These are phyloP conservation scores for Ctenopoma multispine DNA, from an alignment of 2,797 vertebrate genomes.

Conservation along the genomic window DNA sequence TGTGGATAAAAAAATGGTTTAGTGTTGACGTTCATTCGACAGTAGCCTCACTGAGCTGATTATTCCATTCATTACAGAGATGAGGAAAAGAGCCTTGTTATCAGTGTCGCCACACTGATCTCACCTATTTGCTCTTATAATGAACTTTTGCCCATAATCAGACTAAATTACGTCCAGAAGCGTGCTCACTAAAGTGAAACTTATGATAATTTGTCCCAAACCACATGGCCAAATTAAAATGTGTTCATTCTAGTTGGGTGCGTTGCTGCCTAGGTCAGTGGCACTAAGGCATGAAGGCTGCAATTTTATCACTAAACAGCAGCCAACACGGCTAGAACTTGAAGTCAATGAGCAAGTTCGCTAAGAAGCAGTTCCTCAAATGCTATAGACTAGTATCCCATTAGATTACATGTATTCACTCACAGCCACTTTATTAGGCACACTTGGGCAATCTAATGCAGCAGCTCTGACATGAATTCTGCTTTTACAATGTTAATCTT, in stretches of 20 bases:
- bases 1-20: conserved; percentile 58
- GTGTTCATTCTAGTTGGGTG: conserved; percentile 34
- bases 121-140: conserved; percentile 51
- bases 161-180: conserved; percentile 5
- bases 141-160: conserved; percentile 55
- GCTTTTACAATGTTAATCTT: no score
- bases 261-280: conserved; percentile 12
- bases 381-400: not conserved
- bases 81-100: conserved; percentile 56
- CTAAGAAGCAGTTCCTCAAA: not conserved
- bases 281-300: conserved; percentile 23
- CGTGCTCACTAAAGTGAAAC: conserved; percentile 8
- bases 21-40: conserved; percentile 56
- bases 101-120: conserved; percentile 48
- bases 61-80: conserved; percentile 66
- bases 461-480: no score
- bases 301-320: conserved; percentile 3
- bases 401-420: no score
- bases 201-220: conserved; percentile 22
- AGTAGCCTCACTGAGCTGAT: conserved; percentile 64
- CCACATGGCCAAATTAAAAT: not conserved
- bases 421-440: no score
- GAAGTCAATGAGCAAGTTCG: not conserved
- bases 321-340: not conserved
- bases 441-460: no score